Base-by-base conservation (phyloP, 2,113 vertebrate genomes). In the Mesoclemmys tuberculata region DNA sequence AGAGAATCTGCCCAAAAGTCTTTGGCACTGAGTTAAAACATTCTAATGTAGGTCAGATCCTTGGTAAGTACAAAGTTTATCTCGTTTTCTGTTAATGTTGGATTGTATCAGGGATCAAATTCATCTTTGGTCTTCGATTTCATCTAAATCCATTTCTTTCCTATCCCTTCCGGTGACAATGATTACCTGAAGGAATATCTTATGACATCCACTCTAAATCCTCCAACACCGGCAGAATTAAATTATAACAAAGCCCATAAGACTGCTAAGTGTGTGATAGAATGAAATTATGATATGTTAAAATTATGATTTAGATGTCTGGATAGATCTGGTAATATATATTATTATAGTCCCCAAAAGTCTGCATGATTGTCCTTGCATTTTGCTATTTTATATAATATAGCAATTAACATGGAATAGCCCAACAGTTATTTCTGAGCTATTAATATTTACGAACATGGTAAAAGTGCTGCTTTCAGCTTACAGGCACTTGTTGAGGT, bases 211-310 rank as follows among this genome's bases (percentile, higher is more conserved):
- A 89, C 83, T 91, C 44, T 91, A 94, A 95, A 96, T 18, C 55
- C 87, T 90, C 91, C 49, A 91, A 93, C 12, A 93, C 41, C 41
- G 85, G 86, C 19, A 54, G 46, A 38, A 78, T 74, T 85, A 94
- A 94, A 92, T 95, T 94, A 89, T 29, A 22, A 46, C 61, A 93
- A 94, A 96, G 71, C 29, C 89, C 84, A 83, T 96, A 92, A 97
- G 93, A 92, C 1, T 90, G 56, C 68, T 87, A 89, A 49, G 90
- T 92, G 26, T 2, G 41, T 84, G 61, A 93, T 90, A 49, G 26
- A 92, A 92, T 29, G 51, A 46, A 96, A 95, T 92, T 75, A 93
- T 10, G 31, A 13, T n/a, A 86, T 90, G 96, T 97, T 89, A 64
- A 89, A 93, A 81, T 26, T 84, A 4, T 95, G 54, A 87, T 95